These are phyloP conservation scores for Pelobates fuscus DNA, from an alignment of 2,113 vertebrate genomes.

Conservation along the genomic window DNA sequence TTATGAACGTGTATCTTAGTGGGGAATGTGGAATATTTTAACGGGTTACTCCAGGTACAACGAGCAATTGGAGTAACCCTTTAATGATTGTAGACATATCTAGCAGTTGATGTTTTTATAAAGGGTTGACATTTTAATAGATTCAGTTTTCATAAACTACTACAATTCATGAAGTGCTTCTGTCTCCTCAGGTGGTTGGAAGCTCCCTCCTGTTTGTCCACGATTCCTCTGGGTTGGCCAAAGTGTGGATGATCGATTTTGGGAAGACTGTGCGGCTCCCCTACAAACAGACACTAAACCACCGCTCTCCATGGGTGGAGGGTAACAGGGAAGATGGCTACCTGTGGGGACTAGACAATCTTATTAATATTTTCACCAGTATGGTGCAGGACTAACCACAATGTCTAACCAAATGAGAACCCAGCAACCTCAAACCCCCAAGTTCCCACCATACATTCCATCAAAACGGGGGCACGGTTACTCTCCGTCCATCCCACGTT, in stretches of 20 bases:
- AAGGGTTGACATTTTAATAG: no score
- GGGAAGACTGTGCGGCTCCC: slow-evolving; percentile 83
- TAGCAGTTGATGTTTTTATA: no score
- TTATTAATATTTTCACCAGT: slow-evolving; percentile 72
- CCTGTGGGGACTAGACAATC: slow-evolving; percentile 88
- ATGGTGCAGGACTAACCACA: slow-evolving; percentile 62
- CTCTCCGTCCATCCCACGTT: not conserved
- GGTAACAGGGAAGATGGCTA: slow-evolving; percentile 90
- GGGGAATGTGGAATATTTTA: no score
- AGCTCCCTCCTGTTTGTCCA: slow-evolving; percentile 90
- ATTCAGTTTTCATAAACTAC: no score
- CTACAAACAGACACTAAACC: slow-evolving; percentile 71
- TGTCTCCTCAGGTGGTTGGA: slow-evolving; percentile 77
- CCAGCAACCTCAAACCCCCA: no score
- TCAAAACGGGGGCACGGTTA: not conserved
- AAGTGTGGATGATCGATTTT: slow-evolving; percentile 93
- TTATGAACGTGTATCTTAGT: no score
- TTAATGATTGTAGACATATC: no score
- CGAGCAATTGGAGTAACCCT: no score
- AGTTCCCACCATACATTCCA: not conserved
- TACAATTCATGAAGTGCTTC: no score
- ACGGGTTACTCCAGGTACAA: no score
- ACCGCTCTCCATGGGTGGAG: slow-evolving; percentile 83
- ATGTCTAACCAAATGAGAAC: not conserved
- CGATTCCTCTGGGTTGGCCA: slow-evolving; percentile 75